phyloP scores from a whole-genome alignment of 2,797 vertebrate species.

The Halcyon smyrnensis region DNA sequence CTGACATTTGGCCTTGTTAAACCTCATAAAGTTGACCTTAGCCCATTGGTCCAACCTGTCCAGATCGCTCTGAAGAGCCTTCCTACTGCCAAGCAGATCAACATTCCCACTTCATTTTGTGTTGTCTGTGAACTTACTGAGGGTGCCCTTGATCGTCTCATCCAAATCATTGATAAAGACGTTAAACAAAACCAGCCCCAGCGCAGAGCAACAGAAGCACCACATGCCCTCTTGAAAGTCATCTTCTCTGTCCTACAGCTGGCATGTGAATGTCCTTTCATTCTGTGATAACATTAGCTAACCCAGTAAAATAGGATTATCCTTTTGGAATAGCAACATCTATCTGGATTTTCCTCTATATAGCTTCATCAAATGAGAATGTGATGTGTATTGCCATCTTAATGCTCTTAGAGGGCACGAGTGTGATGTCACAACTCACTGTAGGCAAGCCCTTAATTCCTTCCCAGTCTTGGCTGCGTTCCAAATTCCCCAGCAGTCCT shows the following conservation, averaged over 20 bases:
- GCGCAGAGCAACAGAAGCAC: not conserved
- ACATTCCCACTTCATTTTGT: no score
- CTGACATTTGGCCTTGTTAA: no score
- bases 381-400: not conserved
- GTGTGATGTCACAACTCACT: not conserved
- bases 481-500: not conserved
- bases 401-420: not conserved
- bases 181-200: no score
- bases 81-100: no score
- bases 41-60: no score
- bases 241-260: not conserved
- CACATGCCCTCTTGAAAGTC: not conserved
- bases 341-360: not conserved
- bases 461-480: not conserved
- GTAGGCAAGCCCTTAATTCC: not conserved
- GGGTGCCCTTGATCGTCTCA: no score
- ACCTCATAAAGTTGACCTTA: no score
- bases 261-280: not conserved
- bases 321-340: not conserved
- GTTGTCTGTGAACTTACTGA: no score
- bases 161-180: no score
- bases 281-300: not conserved
- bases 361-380: not conserved
- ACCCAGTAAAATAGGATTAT: not conserved
- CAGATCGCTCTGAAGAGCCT: no score